A percentile compares a stretch with the other conserved stretches of the same genome.
These are phyloP conservation scores for Triplophysa yarkandensis DNA, from an alignment of 2,797 vertebrate genomes.

Conservation along the genomic window DNA sequence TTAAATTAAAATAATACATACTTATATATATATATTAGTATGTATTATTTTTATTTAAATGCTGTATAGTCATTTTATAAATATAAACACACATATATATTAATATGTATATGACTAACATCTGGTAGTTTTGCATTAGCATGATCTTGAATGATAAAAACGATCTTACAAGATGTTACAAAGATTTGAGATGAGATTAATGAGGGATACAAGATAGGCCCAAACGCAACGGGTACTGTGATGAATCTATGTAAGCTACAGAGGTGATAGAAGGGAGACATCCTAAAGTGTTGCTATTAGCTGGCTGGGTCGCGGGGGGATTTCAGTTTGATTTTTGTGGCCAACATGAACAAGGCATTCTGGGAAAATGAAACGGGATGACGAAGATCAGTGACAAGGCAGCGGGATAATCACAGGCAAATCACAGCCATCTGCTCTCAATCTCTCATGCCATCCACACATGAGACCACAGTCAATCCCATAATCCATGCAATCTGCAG, in stretches of 20 bases:
- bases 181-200: neutral
- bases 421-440: constrained; percentile 63
- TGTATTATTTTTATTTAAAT: too few species aligned
- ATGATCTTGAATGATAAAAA: neutral
- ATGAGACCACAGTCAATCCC: constrained; percentile 75
- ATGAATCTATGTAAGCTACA: neutral
- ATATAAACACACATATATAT: too few species aligned
- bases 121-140: constrained; percentile 7
- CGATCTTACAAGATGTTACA: constrained; percentile 11
- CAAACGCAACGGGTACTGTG: constrained; percentile 2
- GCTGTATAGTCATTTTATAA: too few species aligned
- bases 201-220: neutral
- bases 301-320: constrained; percentile 67
- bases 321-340: constrained; percentile 69
- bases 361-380: constrained; percentile 77
- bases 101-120: too few species aligned
- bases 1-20: too few species aligned
- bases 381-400: constrained; percentile 78
- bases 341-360: constrained; percentile 71
- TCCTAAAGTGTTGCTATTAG: constrained; percentile 71
- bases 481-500: constrained; percentile 79
- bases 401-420: constrained; percentile 73
- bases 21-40: too few species aligned
- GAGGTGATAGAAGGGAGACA: neutral
- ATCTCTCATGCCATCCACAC: constrained; percentile 74